Evolutionary conservation across 2,797 vertebrate genomes (phyloP), one percentile per base, ranked within the genome.

Genomic region (Poecilia gillii): DNA sequence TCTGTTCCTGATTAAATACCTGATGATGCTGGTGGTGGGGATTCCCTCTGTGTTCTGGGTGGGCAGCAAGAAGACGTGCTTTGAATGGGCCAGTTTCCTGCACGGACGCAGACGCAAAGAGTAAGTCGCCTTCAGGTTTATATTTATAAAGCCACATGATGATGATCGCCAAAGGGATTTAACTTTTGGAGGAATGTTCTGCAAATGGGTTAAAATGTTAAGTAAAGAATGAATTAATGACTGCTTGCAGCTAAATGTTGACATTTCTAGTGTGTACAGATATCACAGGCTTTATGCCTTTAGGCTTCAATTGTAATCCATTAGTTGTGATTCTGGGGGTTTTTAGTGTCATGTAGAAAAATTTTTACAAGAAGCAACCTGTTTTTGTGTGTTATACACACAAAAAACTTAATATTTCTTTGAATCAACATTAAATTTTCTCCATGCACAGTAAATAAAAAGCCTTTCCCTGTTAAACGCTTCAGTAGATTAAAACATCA

Each of bases 41-140:
- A 97, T 99, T 82, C 98, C 98, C 1, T 99, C 98, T 0, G 96
- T 99, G 71, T 99, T 99, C 95, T 99, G 98, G 98, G 98, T 99
- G 79, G 98, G 98, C 85, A 99, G 98, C 91, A 99, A 99, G 93
- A 99, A 99, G 94, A 99, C 98, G 49, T 99, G 98, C 78, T 99
- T 98, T 39, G 98, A 99, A 92, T 99, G 98, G 98, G 98, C 98
- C 86, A 95, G 95, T 88, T 99, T 99, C 82, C 96, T 99, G 88
- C 97, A 98, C 0, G 97, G 98, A 14, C 97, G 96, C 87, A 94
- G 96, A 82, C 97, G 97, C 92, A 99, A 99, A 95, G 97, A 98
- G 98, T 99, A 95, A 94, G 98, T 59, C 31, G 45, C 79, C 11
- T 28, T 6, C 8, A n/a, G 9, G 39, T 72, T 1, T 18, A 55